These are phyloP conservation scores for Rugalucina vietnamica DNA, from an alignment of 2,888 invertebrate species.

Conservation along the genomic window DNA sequence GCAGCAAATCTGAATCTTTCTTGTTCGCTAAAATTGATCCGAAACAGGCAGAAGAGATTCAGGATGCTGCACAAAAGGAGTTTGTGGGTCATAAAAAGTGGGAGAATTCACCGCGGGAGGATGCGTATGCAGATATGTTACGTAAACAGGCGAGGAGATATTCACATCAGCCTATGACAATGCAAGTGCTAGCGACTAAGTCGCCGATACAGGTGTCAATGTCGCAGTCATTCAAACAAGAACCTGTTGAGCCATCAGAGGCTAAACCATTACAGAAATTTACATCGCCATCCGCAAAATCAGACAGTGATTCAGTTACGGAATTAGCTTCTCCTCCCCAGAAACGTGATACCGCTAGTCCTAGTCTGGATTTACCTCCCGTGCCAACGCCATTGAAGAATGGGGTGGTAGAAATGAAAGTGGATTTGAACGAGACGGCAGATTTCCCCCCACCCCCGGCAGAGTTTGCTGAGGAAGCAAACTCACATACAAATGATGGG, in stretches of 20 bases:
- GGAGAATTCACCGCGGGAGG: constrained; percentile 70
- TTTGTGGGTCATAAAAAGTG: constrained; percentile 24
- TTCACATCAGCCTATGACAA: constrained; percentile 69
- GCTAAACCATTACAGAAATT: constrained; percentile 65
- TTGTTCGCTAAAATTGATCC: constrained; percentile 36
- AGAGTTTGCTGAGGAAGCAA: constrained; percentile 43
- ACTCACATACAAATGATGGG: not conserved
- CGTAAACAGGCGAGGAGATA: constrained; percentile 80
- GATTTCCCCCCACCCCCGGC: constrained; percentile 59
- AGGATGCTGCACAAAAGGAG: constrained; percentile 22
- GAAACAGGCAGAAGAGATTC: constrained; percentile 31
- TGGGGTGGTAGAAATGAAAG: constrained; percentile 53
- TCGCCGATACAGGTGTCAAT: constrained; percentile 59
- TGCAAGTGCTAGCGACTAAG: constrained; percentile 67
- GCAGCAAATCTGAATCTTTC: constrained; percentile 61
- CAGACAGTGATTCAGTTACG: constrained; percentile 8
- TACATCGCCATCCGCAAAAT: constrained; percentile 38
- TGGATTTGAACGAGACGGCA: constrained; percentile 49
- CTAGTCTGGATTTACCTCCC: constrained; percentile 63
- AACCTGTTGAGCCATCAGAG: constrained; percentile 71
- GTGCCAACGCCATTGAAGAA: constrained; percentile 68
- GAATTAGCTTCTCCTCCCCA: constrained; percentile 48
- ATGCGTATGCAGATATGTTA: constrained; percentile 75
- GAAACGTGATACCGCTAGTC: constrained; percentile 14
- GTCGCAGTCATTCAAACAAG: constrained; percentile 73